These are phyloP conservation scores for Chrysodeixis includens DNA, from an alignment of 2,888 invertebrate species.

Conservation along the genomic window DNA sequence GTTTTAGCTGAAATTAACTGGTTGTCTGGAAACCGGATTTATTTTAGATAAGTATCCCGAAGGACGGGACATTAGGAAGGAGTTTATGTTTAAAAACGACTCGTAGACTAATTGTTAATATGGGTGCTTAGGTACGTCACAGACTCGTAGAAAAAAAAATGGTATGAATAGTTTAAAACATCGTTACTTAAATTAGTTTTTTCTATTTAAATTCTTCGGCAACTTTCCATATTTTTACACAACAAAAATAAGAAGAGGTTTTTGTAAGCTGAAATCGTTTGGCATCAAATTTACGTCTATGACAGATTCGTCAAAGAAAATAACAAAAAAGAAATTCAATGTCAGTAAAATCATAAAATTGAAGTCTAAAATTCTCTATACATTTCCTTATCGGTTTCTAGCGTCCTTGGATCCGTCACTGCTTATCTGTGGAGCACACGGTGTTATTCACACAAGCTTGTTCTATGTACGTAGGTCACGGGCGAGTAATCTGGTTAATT, in stretches of 20 bases:
- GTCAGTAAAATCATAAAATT: neutral
- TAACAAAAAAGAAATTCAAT: too few species aligned
- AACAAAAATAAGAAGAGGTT: too few species aligned
- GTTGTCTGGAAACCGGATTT: conserved; percentile 2
- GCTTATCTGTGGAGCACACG: conserved; percentile 1
- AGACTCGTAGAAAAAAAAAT: too few species aligned
- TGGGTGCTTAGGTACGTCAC: too few species aligned
- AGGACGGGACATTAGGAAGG: conserved; percentile 4
- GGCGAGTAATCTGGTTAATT: conserved; percentile 1
- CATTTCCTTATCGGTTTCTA: neutral
- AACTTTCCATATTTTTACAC: too few species aligned
- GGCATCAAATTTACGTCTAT: too few species aligned
- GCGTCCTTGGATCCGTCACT: neutral
- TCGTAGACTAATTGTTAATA: neutral
- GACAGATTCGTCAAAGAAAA: too few species aligned
- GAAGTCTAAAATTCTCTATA: neutral
- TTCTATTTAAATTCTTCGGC: too few species aligned
- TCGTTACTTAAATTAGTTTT: too few species aligned
- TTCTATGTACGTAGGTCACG: neutral
- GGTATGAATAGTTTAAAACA: too few species aligned
- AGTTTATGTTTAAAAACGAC: neutral
- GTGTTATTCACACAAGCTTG: neutral
- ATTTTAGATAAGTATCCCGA: conserved; percentile 8
- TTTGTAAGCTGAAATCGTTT: too few species aligned
- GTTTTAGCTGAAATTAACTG: conserved; percentile 2